Evolutionary conservation across 1,140 invertebrate genomes (phyloP), one percentile per base, ranked within the genome.

Genomic region (Magallana angulata): DNA sequence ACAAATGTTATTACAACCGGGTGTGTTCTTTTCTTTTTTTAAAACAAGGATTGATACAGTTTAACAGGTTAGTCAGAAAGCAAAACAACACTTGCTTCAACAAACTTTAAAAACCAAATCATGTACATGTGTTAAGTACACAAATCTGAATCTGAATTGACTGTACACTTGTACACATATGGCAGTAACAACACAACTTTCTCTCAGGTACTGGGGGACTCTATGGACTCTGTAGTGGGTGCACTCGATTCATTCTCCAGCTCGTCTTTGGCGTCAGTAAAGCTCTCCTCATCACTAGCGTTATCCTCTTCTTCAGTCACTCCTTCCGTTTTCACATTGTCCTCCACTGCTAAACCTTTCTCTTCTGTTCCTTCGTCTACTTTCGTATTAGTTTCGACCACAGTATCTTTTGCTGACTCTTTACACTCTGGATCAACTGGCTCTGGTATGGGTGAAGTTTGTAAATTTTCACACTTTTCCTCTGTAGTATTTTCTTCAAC

Each of bases 251-350:
- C 68, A 9, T 76, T 76, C 68, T 76, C 68, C 68, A 76, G 36
- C 68, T 76, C 68, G 36, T 76, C 68, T 76, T 76, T 30, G 18
- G 68, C 68, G 36, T 76, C 68, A 30, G 68, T 30, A 36, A 76
- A 76, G 24, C 68, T 76, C 24, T 76, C 68, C 24, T 76, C 36
- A 76, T 76, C 68, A 76, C 68, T 76, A 76, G 7, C 68, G 9
- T 76, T 76, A 5, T 76, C 68, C 30, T 76, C 68, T 30, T 76
- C 68, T 3, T 76, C 68, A 9, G 24, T 76, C 68, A 76, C 68
- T 9, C 24, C 18, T 30, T 1, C 24, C 24, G 8, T 76, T 76
- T 76, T 12, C 8, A 24, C 68, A 76, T 12, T 76, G 11, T 18
- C 24, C 12, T 76, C 68, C 68, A 76, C 68, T 12, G 7, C 36